phyloP scores from a whole-genome alignment of 2,888 invertebrate genomes.

The Lacanobia oleracea region DNA sequence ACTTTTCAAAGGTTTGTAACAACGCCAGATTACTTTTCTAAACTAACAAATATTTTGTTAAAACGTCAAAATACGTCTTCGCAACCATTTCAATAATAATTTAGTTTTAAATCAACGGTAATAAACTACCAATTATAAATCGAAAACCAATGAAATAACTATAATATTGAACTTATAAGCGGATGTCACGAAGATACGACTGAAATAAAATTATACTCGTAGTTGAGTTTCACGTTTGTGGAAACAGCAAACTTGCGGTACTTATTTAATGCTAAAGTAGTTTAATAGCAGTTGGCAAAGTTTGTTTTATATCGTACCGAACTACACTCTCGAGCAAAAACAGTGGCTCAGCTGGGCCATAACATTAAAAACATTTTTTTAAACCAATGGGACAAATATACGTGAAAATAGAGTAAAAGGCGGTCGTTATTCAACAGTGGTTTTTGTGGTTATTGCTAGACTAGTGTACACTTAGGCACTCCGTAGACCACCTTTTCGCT shows the following conservation, averaged over 20 bases:
- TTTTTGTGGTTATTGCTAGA: too few relatives aligned
- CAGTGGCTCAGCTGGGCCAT: not conserved
- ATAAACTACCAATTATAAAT: not conserved
- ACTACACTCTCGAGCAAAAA: conserved; percentile 23
- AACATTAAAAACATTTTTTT: not conserved
- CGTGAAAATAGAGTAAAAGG: too few relatives aligned
- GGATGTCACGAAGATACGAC: not conserved
- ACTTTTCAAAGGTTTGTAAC: too few relatives aligned
- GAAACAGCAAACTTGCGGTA: conserved; percentile 17
- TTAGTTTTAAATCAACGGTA: not conserved
- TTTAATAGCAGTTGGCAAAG: conserved; percentile 31
- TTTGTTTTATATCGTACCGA: conserved; percentile 19
- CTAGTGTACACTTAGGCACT: too few relatives aligned
- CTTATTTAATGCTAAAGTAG: conserved; percentile 19
- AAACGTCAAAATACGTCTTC: not conserved
- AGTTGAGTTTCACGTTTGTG: conserved; percentile 13
- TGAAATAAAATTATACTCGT: conserved; percentile 7
- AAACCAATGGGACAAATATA: too few relatives aligned
- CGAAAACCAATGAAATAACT: not conserved
- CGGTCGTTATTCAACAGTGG: too few relatives aligned
- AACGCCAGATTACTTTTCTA: too few relatives aligned
- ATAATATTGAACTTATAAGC: not conserved
- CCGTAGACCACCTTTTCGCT: too few relatives aligned
- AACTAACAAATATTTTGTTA: too few relatives aligned
- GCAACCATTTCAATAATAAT: not conserved